Evolutionary conservation across 2,113 vertebrate species (phyloP).

Genomic region (Seriola aureovittata): DNA sequence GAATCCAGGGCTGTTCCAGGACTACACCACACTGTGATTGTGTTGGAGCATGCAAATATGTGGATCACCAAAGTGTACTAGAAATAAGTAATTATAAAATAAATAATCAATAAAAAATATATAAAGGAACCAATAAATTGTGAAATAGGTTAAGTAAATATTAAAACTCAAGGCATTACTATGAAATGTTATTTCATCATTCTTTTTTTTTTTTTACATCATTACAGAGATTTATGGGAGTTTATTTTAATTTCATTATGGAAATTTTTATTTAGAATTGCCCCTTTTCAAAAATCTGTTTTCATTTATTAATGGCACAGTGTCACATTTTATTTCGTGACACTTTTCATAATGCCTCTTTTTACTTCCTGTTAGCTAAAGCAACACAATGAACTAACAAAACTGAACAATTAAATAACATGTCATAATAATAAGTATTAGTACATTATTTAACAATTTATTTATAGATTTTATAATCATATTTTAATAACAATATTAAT

Average conservation of each 20-base stretch:
- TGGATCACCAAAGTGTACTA: background rate
- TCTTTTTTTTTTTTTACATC: background rate
- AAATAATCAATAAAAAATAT: background rate
- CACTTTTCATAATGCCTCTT: background rate
- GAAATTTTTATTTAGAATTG: background rate
- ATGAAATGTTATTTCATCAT: background rate
- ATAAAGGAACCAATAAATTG: too few species aligned
- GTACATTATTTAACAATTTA: too few species aligned
- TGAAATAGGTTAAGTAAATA: too few species aligned
- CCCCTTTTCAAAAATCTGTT: background rate
- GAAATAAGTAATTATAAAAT: background rate
- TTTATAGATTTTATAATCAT: too few species aligned
- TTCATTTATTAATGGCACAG: background rate
- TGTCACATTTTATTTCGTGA: background rate
- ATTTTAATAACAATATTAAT: background rate
- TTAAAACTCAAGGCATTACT: background rate
- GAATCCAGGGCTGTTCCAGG: constrained; percentile 12
- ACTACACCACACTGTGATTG: background rate
- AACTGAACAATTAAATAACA: background rate
- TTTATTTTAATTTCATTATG: background rate
- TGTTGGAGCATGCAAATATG: background rate
- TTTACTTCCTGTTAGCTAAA: background rate
- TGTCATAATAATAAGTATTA: too few species aligned
- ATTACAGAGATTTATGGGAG: background rate
- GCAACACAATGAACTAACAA: background rate